Conservation (phyloP, 2,113 vertebrate genomes). For the Phyllopteryx taeniolatus region DNA sequence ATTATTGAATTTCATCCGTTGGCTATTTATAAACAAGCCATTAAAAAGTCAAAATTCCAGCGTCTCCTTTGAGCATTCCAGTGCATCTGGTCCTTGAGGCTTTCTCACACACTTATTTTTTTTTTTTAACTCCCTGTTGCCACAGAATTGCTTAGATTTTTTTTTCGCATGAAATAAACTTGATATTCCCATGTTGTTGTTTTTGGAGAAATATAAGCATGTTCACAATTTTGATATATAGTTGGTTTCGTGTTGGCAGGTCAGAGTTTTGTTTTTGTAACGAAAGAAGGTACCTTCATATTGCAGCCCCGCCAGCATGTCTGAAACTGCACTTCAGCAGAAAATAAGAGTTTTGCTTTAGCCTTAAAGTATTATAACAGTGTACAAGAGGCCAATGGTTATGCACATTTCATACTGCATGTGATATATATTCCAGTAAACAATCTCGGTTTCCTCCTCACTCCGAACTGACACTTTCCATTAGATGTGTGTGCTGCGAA, state of each 20-base stretch:
- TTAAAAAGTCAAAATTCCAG: background rate
- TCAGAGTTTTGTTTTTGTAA: slow-evolving; percentile 6
- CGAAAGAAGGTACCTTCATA: slow-evolving; percentile 42
- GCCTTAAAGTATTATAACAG: slow-evolving; percentile 52
- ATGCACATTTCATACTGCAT: slow-evolving; percentile 45
- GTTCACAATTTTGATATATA: background rate
- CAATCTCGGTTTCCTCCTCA: slow-evolving; percentile 41
- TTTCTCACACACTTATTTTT: background rate
- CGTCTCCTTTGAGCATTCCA: background rate
- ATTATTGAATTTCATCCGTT: no score
- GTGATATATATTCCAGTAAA: slow-evolving; percentile 53
- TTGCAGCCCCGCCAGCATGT: slow-evolving; percentile 39
- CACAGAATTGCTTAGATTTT: background rate
- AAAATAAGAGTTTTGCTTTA: slow-evolving; percentile 53
- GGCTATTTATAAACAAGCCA: no score
- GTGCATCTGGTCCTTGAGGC: background rate
- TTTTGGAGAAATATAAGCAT: background rate
- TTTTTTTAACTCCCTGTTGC: background rate
- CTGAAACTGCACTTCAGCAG: slow-evolving; percentile 61
- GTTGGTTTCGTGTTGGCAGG: slow-evolving; percentile 15
- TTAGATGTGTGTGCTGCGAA: slow-evolving; percentile 46
- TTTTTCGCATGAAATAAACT: background rate
- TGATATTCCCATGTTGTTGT: background rate
- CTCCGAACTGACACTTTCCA: slow-evolving; percentile 47
- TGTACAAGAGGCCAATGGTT: slow-evolving; percentile 28